Conservation (phyloP, 1,140 invertebrate genomes). For the Bilobella aurantiaca region DNA sequence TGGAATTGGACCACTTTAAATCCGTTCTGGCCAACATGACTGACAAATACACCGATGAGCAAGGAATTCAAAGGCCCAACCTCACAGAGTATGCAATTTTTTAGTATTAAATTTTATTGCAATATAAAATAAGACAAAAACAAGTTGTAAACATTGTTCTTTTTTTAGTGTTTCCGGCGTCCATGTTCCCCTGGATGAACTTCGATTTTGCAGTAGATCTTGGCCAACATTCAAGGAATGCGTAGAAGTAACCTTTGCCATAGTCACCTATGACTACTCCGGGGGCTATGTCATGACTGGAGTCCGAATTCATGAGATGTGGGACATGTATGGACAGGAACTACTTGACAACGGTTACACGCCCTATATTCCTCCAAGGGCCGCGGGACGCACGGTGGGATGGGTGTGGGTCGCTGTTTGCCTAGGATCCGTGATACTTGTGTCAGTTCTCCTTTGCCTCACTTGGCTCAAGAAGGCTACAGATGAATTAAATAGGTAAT, state of each 20-base stretch:
- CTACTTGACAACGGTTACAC: not conserved
- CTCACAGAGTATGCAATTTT: not conserved
- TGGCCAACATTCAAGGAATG: not conserved
- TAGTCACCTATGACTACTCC: not conserved
- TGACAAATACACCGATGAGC: not conserved
- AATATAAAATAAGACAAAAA: not conserved
- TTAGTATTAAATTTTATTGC: not conserved
- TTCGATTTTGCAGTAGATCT: not conserved
- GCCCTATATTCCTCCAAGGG: not conserved
- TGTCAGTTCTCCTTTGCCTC: not conserved
- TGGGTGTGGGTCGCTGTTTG: not conserved
- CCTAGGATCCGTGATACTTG: not conserved
- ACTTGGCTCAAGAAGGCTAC: not conserved
- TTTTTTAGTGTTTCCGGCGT: not conserved
- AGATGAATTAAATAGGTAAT: not conserved
- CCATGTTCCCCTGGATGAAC: not conserved
- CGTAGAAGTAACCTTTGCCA: constrained; percentile 1
- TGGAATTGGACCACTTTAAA: not conserved
- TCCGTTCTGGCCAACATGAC: not conserved
- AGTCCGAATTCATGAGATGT: not conserved
- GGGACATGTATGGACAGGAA: not conserved
- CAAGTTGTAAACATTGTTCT: not conserved
- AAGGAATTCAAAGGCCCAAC: not conserved
- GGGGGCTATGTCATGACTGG: not conserved
- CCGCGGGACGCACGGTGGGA: not conserved